Percentiles rank a stretch among this genome's conserved stretches.
These are phyloP conservation scores for Myripristis jacobus DNA, from an alignment of 2,797 vertebrate species.

Conservation along the genomic window DNA sequence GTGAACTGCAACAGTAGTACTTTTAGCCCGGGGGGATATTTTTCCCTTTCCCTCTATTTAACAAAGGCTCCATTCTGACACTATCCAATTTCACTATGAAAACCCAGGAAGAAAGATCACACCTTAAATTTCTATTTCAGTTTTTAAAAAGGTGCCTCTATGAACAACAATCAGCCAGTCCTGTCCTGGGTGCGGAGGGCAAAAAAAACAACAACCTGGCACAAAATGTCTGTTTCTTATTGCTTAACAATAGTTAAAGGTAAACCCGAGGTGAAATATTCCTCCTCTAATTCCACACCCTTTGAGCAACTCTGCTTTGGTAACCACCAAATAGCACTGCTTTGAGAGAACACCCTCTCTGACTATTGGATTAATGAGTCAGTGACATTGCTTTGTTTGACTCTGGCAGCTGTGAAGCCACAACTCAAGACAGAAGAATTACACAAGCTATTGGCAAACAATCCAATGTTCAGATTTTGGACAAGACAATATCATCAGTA, in stretches of 20 bases:
- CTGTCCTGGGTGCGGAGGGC: too few species aligned
- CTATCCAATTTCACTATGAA: constrained; percentile 77
- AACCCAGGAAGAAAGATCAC: constrained; percentile 63
- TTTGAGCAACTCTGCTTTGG: constrained; percentile 41
- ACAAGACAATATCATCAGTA: background rate
- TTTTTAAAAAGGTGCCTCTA: constrained; percentile 45
- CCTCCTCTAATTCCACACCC: constrained; percentile 29
- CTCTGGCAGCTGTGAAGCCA: constrained; percentile 34
- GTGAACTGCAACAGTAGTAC: constrained; percentile 63
- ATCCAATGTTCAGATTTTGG: constrained; percentile 1
- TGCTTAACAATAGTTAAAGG: constrained; percentile 55
- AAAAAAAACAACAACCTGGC: too few species aligned
- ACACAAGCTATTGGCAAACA: background rate
- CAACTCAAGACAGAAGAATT: constrained; percentile 14
- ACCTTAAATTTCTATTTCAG: constrained; percentile 55
- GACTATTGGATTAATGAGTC: constrained; percentile 47
- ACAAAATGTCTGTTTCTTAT: constrained; percentile 19
- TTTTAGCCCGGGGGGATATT: constrained; percentile 64
- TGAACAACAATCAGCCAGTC: constrained; percentile 14
- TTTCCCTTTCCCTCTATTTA: constrained; percentile 64
- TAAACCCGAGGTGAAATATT: constrained; percentile 43
- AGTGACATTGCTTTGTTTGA: constrained; percentile 46
- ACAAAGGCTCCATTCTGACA: constrained; percentile 78
- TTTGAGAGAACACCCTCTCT: constrained; percentile 32
- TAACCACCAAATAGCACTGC: constrained; percentile 52